Evolutionary conservation across 2,797 vertebrate genomes (phyloP), one percentile per base, ranked within the genome.

Genomic region (Poecilia wingei): DNA sequence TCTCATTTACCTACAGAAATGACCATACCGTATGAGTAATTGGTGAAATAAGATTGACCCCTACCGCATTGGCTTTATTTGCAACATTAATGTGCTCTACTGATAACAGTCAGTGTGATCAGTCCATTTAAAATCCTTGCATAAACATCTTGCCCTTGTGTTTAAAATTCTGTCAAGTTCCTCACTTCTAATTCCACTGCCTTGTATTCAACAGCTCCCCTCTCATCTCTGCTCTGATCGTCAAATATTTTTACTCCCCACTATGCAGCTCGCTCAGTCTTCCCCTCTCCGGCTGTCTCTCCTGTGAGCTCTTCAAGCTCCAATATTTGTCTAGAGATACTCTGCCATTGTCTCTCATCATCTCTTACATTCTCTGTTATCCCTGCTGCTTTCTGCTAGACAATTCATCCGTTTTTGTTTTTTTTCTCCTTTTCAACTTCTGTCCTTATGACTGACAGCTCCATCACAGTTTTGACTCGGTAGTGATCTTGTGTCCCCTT

Each of bases 281-380:
- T 72, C 78, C 80, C 61, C 79, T 82, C 82, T 71, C 68, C 70
- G 28, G 81, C 81, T 76, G 73, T 91, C 83, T 91, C 87, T 87
- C 87, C 81, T 55, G 66, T 89, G 86, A 90, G 88, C 79, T 84
- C 89, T 89, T 86, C 73, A 91, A 89, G 86, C 74, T 86, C 79
- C 79, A 89, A 86, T 92, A 90, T 93, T 91, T 92, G 84, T 90
- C 84, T 86, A 73, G 71, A 90, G 83, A 84, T 83, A 83, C 86
- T 88, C 72, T 59, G 33, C 85, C 73, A 83, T 87, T 91, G 84
- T 84, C 81, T 89, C 79, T 89, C 64, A 86, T 87, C 80, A 76
- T 78, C 82, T 77, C 71, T 80, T 78, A 77, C 59, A 25, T 55
- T 73, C 45, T 59, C 55, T 57, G 55, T 84, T 73, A 72, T 86